Conservation (phyloP, 2,797 vertebrate genomes). For the Phoeniculus purpureus region DNA sequence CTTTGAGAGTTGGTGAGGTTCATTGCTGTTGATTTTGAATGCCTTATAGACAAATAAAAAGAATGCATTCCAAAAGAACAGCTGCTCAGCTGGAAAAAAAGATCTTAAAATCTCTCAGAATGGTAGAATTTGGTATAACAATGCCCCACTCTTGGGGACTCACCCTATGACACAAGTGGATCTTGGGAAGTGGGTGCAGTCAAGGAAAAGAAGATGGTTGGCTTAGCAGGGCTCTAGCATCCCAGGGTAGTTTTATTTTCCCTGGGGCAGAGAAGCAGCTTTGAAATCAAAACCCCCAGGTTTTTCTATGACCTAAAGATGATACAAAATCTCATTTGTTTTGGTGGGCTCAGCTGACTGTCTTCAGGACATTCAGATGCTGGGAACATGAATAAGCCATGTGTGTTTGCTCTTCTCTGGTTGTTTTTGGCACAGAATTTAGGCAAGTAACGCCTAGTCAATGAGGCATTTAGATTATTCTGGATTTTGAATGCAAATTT, state of each 20-base stretch:
- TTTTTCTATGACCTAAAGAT: not conserved
- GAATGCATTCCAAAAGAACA: not conserved
- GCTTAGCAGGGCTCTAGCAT: not conserved
- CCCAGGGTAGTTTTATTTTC: not conserved
- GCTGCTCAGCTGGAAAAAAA: not conserved
- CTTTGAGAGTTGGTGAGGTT: not conserved
- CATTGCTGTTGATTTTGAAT: not conserved
- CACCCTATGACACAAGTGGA: accelerated
- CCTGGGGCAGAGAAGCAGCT: not conserved
- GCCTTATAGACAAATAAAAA: not conserved
- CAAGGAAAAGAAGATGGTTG: not conserved
- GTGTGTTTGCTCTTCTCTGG: not conserved
- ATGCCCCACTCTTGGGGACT: not conserved
- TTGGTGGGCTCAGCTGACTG: not conserved
- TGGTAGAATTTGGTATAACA: not conserved
- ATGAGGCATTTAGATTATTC: not conserved
- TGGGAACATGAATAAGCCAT: not conserved
- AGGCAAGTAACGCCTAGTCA: not conserved
- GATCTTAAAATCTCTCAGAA: not conserved
- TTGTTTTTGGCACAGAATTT: not conserved
- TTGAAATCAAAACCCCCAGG: not conserved
- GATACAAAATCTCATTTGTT: not conserved
- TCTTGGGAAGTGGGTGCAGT: not conserved
- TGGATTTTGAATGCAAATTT: not conserved
- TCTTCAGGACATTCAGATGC: not conserved